Evolutionary conservation across 2,888 invertebrate species (phyloP), one percentile per base, ranked within the genome.

Genomic region (Thyatira batis): DNA sequence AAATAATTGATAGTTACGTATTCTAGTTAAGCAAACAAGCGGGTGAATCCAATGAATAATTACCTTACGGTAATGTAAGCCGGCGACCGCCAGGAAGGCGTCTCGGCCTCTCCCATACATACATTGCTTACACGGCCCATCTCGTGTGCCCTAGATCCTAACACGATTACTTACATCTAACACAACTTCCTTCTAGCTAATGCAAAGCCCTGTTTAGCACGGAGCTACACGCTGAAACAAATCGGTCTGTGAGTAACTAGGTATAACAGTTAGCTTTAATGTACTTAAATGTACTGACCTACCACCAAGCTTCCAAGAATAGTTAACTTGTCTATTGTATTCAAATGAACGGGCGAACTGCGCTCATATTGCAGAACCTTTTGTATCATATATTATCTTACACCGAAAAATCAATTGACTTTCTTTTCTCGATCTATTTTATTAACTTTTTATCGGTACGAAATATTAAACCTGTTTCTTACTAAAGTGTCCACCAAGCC

Each of bases 1-100:
- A 39, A 1, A 33, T 33, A 39, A 39, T 17, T 39, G 39, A 39
- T 39, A 39, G 33, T 1, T n/a, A 33, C 6, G 8, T 39, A 39
- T 39, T 39, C 17, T 39, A 39, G 39, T 17, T 17, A 39, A 39
- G 11, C 39, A 39, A 39, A 39, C 23, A 45, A 21, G 45, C 45
- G n/a, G n/a, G 23, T 23, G 27, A 28, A 20, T 27, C 27, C 27
- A 27, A 21, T 48, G 8, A 23, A 43, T 11, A n/a, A 27, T 25
- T 33, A 20, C 28, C 21, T 48, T 52, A 51, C 50, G 46, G 51
- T 45, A 49, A 50, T 46, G 44, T 55, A 52, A 55, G 53, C 55
- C 54, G 55, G 51, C 39, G 49, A 43, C 56, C 76, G 81, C 79
- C 82, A 78, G 82, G 82, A 84, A 84, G 83, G 76, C 80, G 80